Evolutionary conservation across 35 echinoderm and acorn worm genomes (phyloP).

Genomic region (Chiridota heheva): DNA sequence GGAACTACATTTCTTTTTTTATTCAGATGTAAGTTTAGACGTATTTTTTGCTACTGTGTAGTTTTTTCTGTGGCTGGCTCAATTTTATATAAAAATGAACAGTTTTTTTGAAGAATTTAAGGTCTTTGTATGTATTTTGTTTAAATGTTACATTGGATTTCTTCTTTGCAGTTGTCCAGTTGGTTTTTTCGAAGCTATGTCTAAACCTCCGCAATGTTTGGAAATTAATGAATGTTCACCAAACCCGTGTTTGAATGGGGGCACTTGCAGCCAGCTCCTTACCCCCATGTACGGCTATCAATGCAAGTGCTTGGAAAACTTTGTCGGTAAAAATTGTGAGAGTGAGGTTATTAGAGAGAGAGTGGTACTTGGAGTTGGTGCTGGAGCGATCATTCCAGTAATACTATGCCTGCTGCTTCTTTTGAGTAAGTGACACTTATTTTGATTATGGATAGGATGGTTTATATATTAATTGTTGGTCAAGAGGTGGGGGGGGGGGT

Average conservation of each 20-base stretch:
- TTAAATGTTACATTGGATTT: background rate
- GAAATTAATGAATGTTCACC: slow-evolving; percentile 26
- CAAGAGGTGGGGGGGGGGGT: too few relatives aligned
- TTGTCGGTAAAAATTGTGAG: slow-evolving; percentile 43
- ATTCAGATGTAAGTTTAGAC: too few relatives aligned
- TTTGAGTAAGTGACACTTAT: slow-evolving; percentile 77
- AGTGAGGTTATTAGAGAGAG: background rate
- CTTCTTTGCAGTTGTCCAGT: slow-evolving; percentile 39
- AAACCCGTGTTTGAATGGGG: slow-evolving; percentile 64
- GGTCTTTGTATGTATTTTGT: too few relatives aligned
- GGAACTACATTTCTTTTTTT: too few relatives aligned
- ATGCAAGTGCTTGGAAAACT: slow-evolving; percentile 30
- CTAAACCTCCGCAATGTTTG: too few relatives aligned
- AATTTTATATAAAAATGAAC: too few relatives aligned
- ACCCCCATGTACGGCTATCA: slow-evolving; percentile 10
- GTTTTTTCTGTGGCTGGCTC: too few relatives aligned
- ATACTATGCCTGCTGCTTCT: slow-evolving; percentile 71
- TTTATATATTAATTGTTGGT: too few relatives aligned
- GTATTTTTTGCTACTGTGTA: too few relatives aligned
- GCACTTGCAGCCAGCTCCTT: slow-evolving; percentile 24
- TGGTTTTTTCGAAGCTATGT: too few relatives aligned
- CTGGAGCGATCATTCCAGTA: slow-evolving; percentile 57
- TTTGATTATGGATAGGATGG: too few relatives aligned
- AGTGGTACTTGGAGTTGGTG: slow-evolving; percentile 6
- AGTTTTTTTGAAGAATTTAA: too few relatives aligned